Conservation (phyloP, 1,140 invertebrate species). For the Eueides isabella region DNA sequence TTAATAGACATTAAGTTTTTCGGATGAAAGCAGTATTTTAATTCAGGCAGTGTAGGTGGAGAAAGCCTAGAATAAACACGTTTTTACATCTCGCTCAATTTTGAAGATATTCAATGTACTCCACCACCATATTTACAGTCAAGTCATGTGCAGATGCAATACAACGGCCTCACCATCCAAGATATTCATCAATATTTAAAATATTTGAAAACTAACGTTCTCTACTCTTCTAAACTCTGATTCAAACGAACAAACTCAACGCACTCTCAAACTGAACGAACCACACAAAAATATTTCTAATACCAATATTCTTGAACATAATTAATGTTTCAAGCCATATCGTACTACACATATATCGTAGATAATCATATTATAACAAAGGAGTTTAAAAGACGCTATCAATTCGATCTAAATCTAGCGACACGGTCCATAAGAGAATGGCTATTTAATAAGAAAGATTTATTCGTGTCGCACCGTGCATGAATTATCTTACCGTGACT, state of each 20-base stretch:
- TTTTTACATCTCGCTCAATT: too few relatives aligned
- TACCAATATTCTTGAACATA: background rate
- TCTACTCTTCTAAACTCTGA: background rate
- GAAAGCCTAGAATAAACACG: too few relatives aligned
- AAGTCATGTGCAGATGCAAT: too few relatives aligned
- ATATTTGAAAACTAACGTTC: background rate
- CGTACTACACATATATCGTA: conserved; percentile 10
- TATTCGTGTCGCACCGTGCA: conserved; percentile 57
- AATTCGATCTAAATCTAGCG: conserved; percentile 58
- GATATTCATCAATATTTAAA: background rate
- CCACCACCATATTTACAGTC: too few relatives aligned
- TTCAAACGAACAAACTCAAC: background rate
- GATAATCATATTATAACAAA: conserved; percentile 34
- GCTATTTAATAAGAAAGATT: conserved; percentile 58
- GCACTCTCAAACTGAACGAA: too few relatives aligned
- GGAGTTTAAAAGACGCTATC: conserved; percentile 42
- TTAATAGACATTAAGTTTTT: too few relatives aligned
- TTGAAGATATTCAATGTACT: too few relatives aligned
- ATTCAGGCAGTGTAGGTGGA: too few relatives aligned
- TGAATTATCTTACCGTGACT: conserved; percentile 67
- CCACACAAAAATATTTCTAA: background rate
- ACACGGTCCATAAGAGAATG: conserved; percentile 58
- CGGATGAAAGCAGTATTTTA: too few relatives aligned
- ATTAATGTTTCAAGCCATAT: background rate
- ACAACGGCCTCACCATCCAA: too few relatives aligned